Conservation (phyloP, 2,888 invertebrate genomes). For the Temnothorax ravouxi region DNA sequence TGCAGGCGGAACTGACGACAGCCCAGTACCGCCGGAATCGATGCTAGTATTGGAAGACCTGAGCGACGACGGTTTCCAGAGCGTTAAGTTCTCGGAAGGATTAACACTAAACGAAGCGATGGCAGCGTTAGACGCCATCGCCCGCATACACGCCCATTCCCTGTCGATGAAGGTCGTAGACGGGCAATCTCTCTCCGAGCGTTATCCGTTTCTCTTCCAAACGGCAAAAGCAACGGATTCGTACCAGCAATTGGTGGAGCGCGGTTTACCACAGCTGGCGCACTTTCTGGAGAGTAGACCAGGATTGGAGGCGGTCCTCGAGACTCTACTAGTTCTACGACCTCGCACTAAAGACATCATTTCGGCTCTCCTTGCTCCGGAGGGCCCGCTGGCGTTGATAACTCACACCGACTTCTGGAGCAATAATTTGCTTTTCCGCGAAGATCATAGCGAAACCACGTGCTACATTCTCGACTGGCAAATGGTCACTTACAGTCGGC, state of each 20-base stretch:
- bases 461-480: slow-evolving; percentile 94
- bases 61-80: slow-evolving; percentile 89
- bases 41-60: slow-evolving; percentile 92
- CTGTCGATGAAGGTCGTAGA: slow-evolving; percentile 89
- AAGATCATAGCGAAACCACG: slow-evolving; percentile 74
- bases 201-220: slow-evolving; percentile 91
- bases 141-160: slow-evolving; percentile 91
- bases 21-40: slow-evolving; percentile 88
- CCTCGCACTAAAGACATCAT: slow-evolving; percentile 91
- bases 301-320: slow-evolving; percentile 89
- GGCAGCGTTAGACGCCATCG: slow-evolving; percentile 91
- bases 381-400: slow-evolving; percentile 91
- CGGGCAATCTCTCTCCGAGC: slow-evolving; percentile 87
- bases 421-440: slow-evolving; percentile 91
- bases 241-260: slow-evolving; percentile 92
- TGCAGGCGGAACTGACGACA: slow-evolving; percentile 83
- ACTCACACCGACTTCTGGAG: slow-evolving; percentile 96
- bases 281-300: slow-evolving; percentile 90
- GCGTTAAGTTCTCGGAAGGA: slow-evolving; percentile 91
- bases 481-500: slow-evolving; percentile 93
- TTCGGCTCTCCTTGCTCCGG: slow-evolving; percentile 90
- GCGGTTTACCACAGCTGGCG: slow-evolving; percentile 92
- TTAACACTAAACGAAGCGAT: slow-evolving; percentile 89
- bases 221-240: slow-evolving; percentile 93
- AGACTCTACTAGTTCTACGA: slow-evolving; percentile 88